Evolutionary conservation across 2,113 vertebrate species (phyloP), one percentile per base, ranked within the genome.

Genomic region (Tamias sibiricus): DNA sequence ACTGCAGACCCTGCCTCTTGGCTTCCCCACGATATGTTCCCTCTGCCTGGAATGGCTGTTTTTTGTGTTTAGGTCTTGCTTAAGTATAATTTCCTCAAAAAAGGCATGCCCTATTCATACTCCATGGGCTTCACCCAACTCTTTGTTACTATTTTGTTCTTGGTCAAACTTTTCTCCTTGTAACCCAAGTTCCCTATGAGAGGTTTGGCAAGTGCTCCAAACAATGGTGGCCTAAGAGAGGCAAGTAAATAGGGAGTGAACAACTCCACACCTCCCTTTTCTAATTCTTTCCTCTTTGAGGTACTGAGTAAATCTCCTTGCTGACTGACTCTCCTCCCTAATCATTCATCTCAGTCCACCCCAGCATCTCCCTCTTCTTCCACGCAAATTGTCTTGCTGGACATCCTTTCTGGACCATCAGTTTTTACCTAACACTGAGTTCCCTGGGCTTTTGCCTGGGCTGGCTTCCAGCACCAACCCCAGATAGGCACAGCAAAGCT

Each of bases 91-190:
- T 87, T 76, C 83, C n/a, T 87, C 62, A 37, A 72, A 54, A 49
- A 74, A 68, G 26, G 30, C 3, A 2, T 11, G 47, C 44, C n/a
- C 69, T 35, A 22, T 35, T n/a, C 47, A 0, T 35, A 24, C n/a
- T 0, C 11, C 40, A 2, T 1, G 2, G n/a, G 35, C 28, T 42
- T n/a, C 37, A 4, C 8, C 6, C 10, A 22, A 35, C 24, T 20
- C 49, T 77, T 72, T 49, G 59, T 37, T 69, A 71, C 24, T 24
- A 1, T 32, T 35, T 6, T 59, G 20, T 62, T 28, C 28, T 26
- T 44, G 59, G n/a, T 30, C 24, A 7, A 0, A 8, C 40, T 82
- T 42, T 16, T 47, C 30, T 59, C 20, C 4, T 19, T 28, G 52
- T 52, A 30, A 9, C 12, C 42, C 6, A 32, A 35, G 4, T 8